Conservation (phyloP, 2,113 vertebrate genomes). For the Phoxinus phoxinus region DNA sequence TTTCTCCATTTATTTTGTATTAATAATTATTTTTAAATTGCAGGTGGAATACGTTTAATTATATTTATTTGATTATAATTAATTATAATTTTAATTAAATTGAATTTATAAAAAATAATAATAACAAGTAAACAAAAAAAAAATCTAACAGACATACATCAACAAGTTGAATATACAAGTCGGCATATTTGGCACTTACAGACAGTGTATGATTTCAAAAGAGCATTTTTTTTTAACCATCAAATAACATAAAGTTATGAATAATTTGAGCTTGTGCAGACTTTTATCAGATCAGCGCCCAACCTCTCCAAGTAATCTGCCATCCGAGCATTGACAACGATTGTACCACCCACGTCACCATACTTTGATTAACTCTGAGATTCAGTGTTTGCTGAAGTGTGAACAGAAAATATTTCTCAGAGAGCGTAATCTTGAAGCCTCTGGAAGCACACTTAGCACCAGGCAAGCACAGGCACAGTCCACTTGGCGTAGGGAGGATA, state of each 20-base stretch:
- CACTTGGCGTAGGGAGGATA: slow-evolving; percentile 25
- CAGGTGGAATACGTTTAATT: background rate
- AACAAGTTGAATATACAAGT: background rate
- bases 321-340: background rate
- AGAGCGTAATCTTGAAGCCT: background rate
- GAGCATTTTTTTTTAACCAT: background rate
- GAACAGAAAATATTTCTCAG: slow-evolving; percentile 11
- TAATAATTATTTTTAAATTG: accelerated
- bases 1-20: background rate
- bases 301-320: slow-evolving; percentile 1
- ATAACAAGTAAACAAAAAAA: background rate
- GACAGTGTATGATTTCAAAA: background rate
- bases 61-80: background rate
- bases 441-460: slow-evolving; percentile 17
- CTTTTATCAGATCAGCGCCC: background rate
- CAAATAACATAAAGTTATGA: background rate
- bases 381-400: slow-evolving; percentile 17
- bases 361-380: slow-evolving; percentile 5
- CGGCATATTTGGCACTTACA: background rate
- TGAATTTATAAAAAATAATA: background rate
- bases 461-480: slow-evolving; percentile 54
- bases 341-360: slow-evolving; percentile 10
- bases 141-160: background rate
- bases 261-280: background rate
- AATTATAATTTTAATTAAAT: background rate